Evolutionary conservation across 2,113 vertebrate species (phyloP).

Genomic region (Trinectes maculatus): DNA sequence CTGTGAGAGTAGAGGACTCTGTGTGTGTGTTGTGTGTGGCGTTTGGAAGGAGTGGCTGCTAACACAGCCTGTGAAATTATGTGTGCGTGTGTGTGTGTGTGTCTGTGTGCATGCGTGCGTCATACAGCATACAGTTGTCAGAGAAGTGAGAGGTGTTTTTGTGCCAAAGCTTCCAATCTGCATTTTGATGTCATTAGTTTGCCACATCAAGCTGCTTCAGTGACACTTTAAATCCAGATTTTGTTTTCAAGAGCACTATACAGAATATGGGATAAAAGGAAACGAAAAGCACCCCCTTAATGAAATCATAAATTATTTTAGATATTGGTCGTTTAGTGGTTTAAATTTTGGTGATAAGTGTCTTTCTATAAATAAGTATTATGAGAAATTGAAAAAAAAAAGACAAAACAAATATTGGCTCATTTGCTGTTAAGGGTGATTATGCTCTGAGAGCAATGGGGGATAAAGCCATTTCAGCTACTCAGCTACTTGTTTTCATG

Average conservation of each 20-base stretch:
- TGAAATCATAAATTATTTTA: conserved; percentile 62
- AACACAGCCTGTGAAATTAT: conserved; percentile 36
- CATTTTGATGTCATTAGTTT: conserved; percentile 80
- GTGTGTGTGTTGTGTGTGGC: conserved; percentile 56
- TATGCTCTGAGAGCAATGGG: background rate
- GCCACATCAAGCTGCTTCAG: conserved; percentile 71
- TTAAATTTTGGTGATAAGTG: conserved; percentile 7
- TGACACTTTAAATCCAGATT: conserved; percentile 70
- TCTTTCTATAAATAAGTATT: conserved; percentile 32
- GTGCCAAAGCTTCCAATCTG: conserved; percentile 73
- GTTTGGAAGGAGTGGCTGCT: conserved; percentile 53
- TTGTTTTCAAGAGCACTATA: conserved; percentile 75
- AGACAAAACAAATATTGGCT: conserved; percentile 47
- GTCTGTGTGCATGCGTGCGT: conserved; percentile 26
- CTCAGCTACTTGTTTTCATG: background rate
- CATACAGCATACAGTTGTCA: conserved; percentile 60
- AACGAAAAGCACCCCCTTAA: conserved; percentile 56
- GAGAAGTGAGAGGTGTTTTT: conserved; percentile 70
- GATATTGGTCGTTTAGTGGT: conserved; percentile 50
- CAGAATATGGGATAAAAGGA: conserved; percentile 66
- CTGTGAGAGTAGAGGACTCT: conserved; percentile 59
- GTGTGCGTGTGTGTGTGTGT: conserved; percentile 7
- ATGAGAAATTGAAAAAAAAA: conserved; percentile 36
- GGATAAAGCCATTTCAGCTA: background rate
- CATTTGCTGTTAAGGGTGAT: conserved; percentile 12